Percentiles rank a stretch among this genome's conserved stretches.
These are phyloP conservation scores for Columba janthina DNA, from an alignment of 2,113 vertebrate species.

Conservation along the genomic window DNA sequence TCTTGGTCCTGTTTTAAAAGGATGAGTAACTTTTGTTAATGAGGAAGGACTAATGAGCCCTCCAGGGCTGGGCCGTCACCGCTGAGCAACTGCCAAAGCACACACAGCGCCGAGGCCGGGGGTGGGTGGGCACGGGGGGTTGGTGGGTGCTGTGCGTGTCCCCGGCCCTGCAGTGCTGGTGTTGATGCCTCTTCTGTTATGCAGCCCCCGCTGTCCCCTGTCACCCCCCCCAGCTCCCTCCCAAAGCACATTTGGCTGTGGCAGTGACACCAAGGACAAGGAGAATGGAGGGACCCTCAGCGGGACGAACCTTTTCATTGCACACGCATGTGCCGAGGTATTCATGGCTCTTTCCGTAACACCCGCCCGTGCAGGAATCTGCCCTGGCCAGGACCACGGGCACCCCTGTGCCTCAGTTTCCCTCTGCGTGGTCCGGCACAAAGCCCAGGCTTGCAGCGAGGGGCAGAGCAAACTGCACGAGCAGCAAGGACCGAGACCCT, in stretches of 20 bases:
- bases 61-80: not conserved
- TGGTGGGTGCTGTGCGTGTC: fast-evolving
- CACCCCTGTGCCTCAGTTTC: not conserved
- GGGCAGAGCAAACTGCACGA: fast-evolving
- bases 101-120: fast-evolving
- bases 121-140: not conserved
- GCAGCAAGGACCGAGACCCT: fast-evolving
- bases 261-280: not conserved
- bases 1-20: slow-evolving; percentile 3
- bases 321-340: fast-evolving
- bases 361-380: fast-evolving
- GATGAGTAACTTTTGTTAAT: slow-evolving; percentile 46
- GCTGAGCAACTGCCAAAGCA: slow-evolving; percentile 10
- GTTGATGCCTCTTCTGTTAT: not conserved
- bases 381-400: not conserved
- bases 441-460: not conserved
- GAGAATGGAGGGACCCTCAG: not conserved
- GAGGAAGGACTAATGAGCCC: slow-evolving; percentile 27
- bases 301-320: fast-evolving
- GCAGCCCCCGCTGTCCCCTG: fast-evolving
- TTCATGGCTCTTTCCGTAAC: not conserved
- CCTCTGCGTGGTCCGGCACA: fast-evolving
- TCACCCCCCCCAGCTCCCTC: not conserved
- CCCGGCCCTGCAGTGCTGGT: fast-evolving
- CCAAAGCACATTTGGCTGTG: not conserved